Percentiles rank a stretch among this genome's conserved stretches.
Conservation (phyloP, 2,888 invertebrate species). For the Pseudococcus longispinus region DNA sequence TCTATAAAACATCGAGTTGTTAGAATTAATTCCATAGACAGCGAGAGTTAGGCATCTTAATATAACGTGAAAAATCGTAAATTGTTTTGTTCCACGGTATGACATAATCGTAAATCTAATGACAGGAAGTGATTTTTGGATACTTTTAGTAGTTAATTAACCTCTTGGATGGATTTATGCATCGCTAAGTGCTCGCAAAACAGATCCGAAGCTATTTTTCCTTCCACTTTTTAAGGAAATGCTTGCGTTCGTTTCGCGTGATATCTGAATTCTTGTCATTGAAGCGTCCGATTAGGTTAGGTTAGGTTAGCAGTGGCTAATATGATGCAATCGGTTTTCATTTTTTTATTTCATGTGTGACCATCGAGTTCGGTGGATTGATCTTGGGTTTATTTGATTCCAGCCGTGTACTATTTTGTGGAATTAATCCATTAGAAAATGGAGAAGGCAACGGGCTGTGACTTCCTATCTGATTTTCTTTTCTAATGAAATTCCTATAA, state of each 20-base stretch:
- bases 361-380: too few relatives aligned
- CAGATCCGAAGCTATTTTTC: neutral
- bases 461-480: too few relatives aligned
- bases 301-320: neutral
- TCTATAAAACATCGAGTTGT: neutral
- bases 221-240: neutral
- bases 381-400: too few relatives aligned
- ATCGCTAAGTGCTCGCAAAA: neutral
- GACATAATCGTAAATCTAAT: neutral
- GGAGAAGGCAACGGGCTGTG: too few relatives aligned
- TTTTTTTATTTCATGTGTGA: too few relatives aligned
- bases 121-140: constrained; percentile 17
- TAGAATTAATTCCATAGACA: neutral
- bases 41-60: neutral
- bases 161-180: neutral
- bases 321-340: neutral
- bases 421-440: too few relatives aligned
- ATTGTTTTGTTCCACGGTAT: neutral
- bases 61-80: neutral
- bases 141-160: neutral
- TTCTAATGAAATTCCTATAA: too few relatives aligned
- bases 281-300: neutral
- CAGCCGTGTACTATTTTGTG: too few relatives aligned
- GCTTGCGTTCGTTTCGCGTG: neutral
- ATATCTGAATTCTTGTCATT: neutral